Conservation (phyloP, 2,888 invertebrate species). For the Alentia gelatinosa region DNA sequence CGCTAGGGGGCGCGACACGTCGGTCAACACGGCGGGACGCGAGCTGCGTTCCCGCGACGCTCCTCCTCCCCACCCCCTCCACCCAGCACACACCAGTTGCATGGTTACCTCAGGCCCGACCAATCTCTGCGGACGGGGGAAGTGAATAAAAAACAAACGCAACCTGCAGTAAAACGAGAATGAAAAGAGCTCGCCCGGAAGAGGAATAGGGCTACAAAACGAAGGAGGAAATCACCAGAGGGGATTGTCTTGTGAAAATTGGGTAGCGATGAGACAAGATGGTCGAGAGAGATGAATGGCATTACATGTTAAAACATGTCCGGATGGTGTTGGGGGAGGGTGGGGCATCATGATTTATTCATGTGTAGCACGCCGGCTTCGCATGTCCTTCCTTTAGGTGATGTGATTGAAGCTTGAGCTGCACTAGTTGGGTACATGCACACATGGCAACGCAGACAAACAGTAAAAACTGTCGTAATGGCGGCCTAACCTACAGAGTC, state of each 20-base stretch:
- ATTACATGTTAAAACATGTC: not conserved
- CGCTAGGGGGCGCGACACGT: too few relatives aligned
- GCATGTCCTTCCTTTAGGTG: not conserved
- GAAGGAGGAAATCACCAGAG: not conserved
- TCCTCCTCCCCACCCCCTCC: not conserved
- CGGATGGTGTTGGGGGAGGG: not conserved
- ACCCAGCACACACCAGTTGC: not conserved
- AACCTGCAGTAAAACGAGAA: not conserved
- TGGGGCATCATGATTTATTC: not conserved
- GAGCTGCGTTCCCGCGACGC: too few relatives aligned
- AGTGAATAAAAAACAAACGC: not conserved
- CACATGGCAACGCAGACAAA: not conserved
- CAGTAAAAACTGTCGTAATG: not conserved
- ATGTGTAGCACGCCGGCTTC: not conserved
- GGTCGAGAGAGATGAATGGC: not conserved
- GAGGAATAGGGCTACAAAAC: not conserved
- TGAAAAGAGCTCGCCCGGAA: not conserved
- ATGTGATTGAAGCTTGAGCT: not conserved
- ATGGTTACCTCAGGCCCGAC: not conserved
- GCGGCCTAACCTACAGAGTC: not conserved
- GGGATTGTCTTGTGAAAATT: not conserved
- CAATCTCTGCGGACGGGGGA: conserved; percentile 1
- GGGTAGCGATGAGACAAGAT: not conserved
- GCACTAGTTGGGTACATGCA: not conserved
- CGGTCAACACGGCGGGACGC: too few relatives aligned